Evolutionary conservation across 2,797 vertebrate species (phyloP), one percentile per base, ranked within the genome.

Genomic region (Chelon auratus): DNA sequence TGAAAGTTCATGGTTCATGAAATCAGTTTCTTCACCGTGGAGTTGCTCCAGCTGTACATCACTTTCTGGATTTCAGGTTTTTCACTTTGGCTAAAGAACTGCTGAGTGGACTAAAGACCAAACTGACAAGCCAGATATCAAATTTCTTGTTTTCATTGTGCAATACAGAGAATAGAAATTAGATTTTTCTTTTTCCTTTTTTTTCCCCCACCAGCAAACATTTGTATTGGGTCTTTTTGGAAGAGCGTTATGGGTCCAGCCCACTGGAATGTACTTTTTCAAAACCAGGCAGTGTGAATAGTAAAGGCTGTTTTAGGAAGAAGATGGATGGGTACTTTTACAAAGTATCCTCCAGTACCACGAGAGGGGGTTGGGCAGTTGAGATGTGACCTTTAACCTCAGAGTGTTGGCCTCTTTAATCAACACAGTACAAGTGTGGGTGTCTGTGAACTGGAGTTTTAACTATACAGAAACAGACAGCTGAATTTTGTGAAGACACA

Each of bases 221-320:
- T 30, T 68, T 85, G 72, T 62, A 57, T 52, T 68, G 75, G 73
- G 83, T 83, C 78, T 83, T 89, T 82, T 69, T 37, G 10, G 69
- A 67, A 83, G 68, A 84, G 62, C 36, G 18, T 40, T 63, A 62
- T 17, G 22, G 18, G 26, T 74, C 67, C 62, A 84, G 66, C 68
- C 84, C 80, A 78, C 53, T 75, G 82, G 71, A 85, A 87, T 85
- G 84, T 89, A 47, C 70, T 81, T 64, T 68, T 9, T 52, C 13
- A 0, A 42, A 54, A 62, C 30, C 67, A 74, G 54, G 57, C 63
- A 17, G 59, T 57, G 64, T 48, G 47, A 56, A 15, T 77, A 20
- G 6, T 33, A 62, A 11, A 22, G 2, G 9, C 56, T 53, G 24
- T 60, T 61, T 43, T 42, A 61, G 17, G 18, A 71, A 50, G 8